These are phyloP conservation scores for Sisyra nigra DNA, from an alignment of 2,888 invertebrate genomes.

Conservation along the genomic window DNA sequence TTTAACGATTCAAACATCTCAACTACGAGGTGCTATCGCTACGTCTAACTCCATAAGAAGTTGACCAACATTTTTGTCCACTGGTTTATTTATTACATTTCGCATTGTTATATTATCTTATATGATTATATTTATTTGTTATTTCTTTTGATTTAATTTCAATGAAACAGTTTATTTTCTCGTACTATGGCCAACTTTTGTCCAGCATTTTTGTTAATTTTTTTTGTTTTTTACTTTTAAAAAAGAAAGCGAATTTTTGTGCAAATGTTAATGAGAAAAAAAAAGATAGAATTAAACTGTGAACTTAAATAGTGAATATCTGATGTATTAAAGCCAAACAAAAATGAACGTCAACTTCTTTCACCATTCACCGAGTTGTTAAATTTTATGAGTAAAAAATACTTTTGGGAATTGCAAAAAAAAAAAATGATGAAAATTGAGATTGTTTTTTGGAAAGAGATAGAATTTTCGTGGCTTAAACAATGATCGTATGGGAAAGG, in stretches of 20 bases:
- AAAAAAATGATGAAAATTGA: slow-evolving; percentile 11
- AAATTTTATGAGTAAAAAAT: slow-evolving; percentile 12
- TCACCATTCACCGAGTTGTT: slow-evolving; percentile 27
- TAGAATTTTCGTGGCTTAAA: slow-evolving; percentile 10
- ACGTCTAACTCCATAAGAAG: slow-evolving; percentile 41
- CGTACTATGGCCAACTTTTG: slow-evolving; percentile 5
- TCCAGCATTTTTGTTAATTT: slow-evolving; percentile 3
- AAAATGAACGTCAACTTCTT: slow-evolving; percentile 85
- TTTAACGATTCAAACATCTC: neutral
- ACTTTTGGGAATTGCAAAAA: slow-evolving; percentile 13
- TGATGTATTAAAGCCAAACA: slow-evolving; percentile 37
- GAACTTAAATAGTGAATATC: too few relatives aligned
- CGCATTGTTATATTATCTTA: slow-evolving; percentile 14
- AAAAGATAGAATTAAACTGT: neutral
- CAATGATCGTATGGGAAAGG: neutral
- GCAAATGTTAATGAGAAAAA: neutral
- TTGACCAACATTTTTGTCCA: slow-evolving; percentile 82
- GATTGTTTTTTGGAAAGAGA: slow-evolving; percentile 7
- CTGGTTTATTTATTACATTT: slow-evolving; percentile 27
- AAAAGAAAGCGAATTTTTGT: neutral
- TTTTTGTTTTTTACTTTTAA: neutral
- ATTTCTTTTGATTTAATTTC: slow-evolving; percentile 12
- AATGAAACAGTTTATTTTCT: neutral
- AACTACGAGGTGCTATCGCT: slow-evolving; percentile 5
- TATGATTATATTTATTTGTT: slow-evolving; percentile 3